phyloP scores from a whole-genome alignment of 37 sponge, comb jelly and placozoan genomes.

The Lycopodina hypogea region DNA sequence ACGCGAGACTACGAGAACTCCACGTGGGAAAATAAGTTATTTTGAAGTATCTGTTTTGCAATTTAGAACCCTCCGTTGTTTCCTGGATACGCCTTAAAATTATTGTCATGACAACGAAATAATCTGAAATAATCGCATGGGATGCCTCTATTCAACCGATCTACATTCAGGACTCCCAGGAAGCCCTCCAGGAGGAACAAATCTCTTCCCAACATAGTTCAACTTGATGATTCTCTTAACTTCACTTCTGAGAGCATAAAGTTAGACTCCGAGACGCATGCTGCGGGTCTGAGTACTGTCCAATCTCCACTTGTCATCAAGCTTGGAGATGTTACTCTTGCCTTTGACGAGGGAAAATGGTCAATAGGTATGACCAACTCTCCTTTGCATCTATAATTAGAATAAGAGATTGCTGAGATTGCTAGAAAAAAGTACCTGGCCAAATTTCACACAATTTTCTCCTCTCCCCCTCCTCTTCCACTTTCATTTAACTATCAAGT shows the following conservation, averaged over 20 bases:
- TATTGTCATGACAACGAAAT: neutral
- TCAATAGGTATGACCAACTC: constrained; percentile 42
- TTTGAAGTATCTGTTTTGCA: no score
- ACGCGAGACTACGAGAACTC: no score
- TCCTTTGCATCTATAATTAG: neutral
- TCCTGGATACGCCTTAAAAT: no score
- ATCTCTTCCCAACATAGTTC: constrained; percentile 67
- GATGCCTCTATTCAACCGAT: constrained; percentile 66
- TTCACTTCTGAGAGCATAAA: constrained; percentile 74
- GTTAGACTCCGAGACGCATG: constrained; percentile 47
- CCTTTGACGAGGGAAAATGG: constrained; percentile 85
- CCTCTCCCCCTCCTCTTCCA: no score
- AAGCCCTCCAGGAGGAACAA: constrained; percentile 76
- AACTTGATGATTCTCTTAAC: constrained; percentile 64
- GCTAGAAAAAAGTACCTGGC: no score
- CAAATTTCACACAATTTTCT: no score
- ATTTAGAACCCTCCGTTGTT: no score
- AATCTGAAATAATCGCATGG: no score
- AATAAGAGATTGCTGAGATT: neutral
- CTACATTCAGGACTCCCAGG: constrained; percentile 67
- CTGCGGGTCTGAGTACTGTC: constrained; percentile 11
- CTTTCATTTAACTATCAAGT: no score
- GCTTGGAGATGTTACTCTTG: constrained; percentile 69
- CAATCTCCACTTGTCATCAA: constrained; percentile 36
- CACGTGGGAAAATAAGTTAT: no score